Percentiles rank a stretch among this genome's conserved stretches.
phyloP scores from a whole-genome alignment of 2,113 vertebrate genomes.

The Loxodonta africana region DNA sequence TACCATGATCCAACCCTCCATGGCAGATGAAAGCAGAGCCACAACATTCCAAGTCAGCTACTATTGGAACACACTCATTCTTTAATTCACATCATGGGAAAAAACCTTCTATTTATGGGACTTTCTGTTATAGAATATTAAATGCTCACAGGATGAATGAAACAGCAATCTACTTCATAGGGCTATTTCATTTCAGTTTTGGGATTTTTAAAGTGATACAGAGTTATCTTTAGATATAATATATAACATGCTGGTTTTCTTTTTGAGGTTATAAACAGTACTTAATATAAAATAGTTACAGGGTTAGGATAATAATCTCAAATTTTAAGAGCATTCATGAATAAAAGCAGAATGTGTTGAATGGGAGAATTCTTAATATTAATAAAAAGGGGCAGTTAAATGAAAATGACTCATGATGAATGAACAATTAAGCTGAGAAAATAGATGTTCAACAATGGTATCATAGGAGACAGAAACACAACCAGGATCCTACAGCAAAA shows the following conservation, averaged over 20 bases:
- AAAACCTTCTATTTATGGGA: not conserved
- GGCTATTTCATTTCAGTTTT: conserved; percentile 25
- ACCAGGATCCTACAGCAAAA: not conserved
- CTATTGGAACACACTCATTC: not conserved
- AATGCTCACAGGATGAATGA: not conserved
- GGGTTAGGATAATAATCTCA: not conserved
- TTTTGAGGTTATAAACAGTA: not conserved
- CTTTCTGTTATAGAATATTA: conserved; percentile 24
- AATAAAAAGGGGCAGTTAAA: not conserved
- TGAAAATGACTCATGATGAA: not conserved
- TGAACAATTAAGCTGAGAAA: not conserved
- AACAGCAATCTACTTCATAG: not conserved
- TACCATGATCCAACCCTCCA: not conserved
- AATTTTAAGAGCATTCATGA: not conserved
- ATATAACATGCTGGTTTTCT: not conserved
- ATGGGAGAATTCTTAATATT: not conserved
- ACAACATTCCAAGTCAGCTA: not conserved
- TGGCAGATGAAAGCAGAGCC: not conserved
- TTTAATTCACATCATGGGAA: conserved; percentile 32
- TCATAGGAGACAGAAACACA: not conserved
- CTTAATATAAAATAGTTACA: not conserved
- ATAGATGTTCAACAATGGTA: not conserved
- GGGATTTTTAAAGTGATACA: not conserved
- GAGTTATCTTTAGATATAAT: not conserved
- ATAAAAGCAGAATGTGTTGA: not conserved